Evolutionary conservation across 2,113 vertebrate species (phyloP).

Genomic region (Pristiophorus japonicus): DNA sequence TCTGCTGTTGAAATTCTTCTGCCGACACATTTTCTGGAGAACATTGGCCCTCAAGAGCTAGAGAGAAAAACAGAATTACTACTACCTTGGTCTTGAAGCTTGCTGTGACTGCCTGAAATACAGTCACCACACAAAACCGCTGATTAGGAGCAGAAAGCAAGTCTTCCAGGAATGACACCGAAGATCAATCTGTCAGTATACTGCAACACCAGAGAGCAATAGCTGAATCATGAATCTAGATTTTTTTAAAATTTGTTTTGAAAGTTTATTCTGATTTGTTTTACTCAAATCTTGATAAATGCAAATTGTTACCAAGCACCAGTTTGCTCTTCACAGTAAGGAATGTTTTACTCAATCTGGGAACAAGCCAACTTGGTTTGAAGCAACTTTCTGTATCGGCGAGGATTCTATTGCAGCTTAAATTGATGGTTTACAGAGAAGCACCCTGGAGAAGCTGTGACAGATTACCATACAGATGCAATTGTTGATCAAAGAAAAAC

Average conservation of each 20-base stretch:
- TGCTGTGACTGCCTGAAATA: background rate
- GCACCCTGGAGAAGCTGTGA: background rate
- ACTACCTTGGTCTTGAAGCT: background rate
- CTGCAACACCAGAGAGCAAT: background rate
- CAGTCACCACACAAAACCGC: background rate
- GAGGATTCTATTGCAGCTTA: background rate
- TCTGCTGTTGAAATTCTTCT: conserved; percentile 85
- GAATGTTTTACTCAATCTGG: background rate
- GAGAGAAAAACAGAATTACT: conserved; percentile 22
- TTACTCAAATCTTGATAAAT: background rate
- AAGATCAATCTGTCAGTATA: background rate
- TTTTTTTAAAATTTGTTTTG: background rate
- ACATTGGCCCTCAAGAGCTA: conserved; percentile 78
- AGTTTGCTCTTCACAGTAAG: background rate
- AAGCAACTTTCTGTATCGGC: background rate
- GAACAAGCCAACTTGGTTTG: background rate
- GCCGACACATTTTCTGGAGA: conserved; percentile 55
- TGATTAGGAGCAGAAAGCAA: background rate
- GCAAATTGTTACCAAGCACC: background rate
- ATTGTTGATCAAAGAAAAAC: background rate
- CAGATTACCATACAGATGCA: background rate
- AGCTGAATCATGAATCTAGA: background rate
- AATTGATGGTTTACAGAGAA: background rate
- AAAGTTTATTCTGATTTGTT: background rate
- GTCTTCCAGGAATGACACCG: background rate